Evolutionary conservation across 2,113 vertebrate species (phyloP).

Genomic region (Scatophagus argus): DNA sequence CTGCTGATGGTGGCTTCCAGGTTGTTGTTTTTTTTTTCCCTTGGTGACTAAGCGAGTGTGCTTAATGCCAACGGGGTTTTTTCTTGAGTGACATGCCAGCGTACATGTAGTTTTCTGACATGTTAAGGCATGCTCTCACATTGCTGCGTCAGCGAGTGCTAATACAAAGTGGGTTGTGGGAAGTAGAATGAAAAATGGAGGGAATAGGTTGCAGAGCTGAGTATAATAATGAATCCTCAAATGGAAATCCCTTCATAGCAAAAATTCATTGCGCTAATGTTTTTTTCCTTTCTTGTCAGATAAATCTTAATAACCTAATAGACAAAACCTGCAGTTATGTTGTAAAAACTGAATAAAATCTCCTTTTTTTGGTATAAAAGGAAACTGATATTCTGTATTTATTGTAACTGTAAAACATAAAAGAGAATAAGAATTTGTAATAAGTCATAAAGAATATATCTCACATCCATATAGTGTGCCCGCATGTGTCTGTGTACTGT

Average conservation of each 20-base stretch:
- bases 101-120: slow-evolving; percentile 23
- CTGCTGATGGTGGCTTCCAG: slow-evolving; percentile 22
- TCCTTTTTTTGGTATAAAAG: background rate
- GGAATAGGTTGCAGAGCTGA: background rate
- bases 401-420: background rate
- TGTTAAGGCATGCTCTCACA: slow-evolving; percentile 18
- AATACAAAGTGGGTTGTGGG: slow-evolving; percentile 18
- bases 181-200: slow-evolving; percentile 26
- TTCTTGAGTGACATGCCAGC: slow-evolving; percentile 18
- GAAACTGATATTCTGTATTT: background rate
- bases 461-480: background rate
- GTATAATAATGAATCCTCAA: slow-evolving; percentile 5
- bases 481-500: background rate
- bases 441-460: background rate
- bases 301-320: background rate
- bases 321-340: too few species aligned
- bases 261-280: background rate
- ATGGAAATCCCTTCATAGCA: background rate
- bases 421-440: background rate
- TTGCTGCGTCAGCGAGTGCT: background rate
- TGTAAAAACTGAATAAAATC: background rate
- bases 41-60: slow-evolving; percentile 50
- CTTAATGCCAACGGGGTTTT: slow-evolving; percentile 47
- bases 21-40: slow-evolving; percentile 15
- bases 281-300: background rate